phyloP scores from a whole-genome alignment of 1,140 invertebrate species.

The Drosophila insularis region DNA sequence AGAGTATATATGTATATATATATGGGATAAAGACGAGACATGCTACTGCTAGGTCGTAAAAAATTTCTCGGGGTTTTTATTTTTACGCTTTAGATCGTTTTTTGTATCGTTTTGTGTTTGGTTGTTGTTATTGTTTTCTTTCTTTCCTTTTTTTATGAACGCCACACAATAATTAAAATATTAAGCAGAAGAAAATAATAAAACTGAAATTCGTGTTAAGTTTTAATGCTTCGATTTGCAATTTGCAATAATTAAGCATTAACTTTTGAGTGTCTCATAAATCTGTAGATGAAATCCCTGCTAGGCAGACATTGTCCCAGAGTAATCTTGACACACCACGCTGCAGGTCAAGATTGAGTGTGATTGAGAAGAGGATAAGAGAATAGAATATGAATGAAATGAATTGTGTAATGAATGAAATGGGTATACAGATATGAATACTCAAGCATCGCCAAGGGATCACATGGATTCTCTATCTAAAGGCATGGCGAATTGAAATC shows the following conservation, averaged over 20 bases:
- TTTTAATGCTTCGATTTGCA: conserved; percentile 66
- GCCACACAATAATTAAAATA: conserved; percentile 74
- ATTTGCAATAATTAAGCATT: conserved; percentile 80
- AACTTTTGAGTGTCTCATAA: conserved; percentile 44
- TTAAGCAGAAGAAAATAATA: conserved; percentile 55
- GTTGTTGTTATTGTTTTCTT: not conserved
- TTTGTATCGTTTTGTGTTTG: conserved; percentile 2
- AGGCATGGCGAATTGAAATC: not conserved
- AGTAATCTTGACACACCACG: conserved; percentile 53
- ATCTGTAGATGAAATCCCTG: conserved; percentile 7
- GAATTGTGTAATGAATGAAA: conserved; percentile 64
- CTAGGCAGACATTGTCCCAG: conserved; percentile 15
- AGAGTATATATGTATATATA: not conserved
- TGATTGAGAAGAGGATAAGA: conserved; percentile 14
- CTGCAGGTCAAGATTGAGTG: conserved; percentile 27
- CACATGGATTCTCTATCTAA: conserved; percentile 27
- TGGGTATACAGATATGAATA: conserved; percentile 46
- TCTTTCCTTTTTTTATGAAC: conserved; percentile 47
- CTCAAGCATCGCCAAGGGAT: not conserved
- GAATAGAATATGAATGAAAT: conserved; percentile 62
- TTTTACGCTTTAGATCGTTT: conserved; percentile 25
- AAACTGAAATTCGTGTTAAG: conserved; percentile 68
- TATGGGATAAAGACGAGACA: conserved; percentile 24
- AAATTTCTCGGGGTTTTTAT: conserved; percentile 41
- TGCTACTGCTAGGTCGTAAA: conserved; percentile 75